Evolutionary conservation across 2,113 vertebrate species (phyloP), one percentile per base, ranked within the genome.

Genomic region (Halcyon malimbica): DNA sequence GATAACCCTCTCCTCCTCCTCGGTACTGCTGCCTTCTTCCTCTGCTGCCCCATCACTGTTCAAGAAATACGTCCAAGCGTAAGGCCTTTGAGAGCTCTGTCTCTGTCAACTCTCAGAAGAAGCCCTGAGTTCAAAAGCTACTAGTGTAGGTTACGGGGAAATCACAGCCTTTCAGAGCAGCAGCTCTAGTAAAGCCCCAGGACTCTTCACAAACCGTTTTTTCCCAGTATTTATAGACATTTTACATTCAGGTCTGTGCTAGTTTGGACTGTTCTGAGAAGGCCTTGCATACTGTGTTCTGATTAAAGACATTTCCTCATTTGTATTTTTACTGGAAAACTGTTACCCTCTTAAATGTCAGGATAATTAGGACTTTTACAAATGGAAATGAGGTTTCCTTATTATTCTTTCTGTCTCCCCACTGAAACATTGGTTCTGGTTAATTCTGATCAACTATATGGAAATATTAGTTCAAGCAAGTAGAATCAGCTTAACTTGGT

Each of bases 271-370:
- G 33, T 74, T 92, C 63, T 69, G 79, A 92, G 44, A 46, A 50
- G 28, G 16, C 44, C n/a, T 83, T 80, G 71, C 41, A 86, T 54
- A 80, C 6, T 18, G 12, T 41, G 35, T 16, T 88, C 24, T 80
- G 59, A 88, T 79, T 81, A 86, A 94, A 88, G 75, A 83, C 35
- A 90, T 57, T 44, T 83, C 41, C 54, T 69, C 44, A 59, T 70
- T 80, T 86, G 59, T 70, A 77, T 70, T 91, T 94, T 93, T 51
- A 93, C 6, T 94, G 90, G 76, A 94, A 95, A 80, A 65, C 25
- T 77, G 46, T 51, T 88, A 80, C 31, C 7, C 28, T 92, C 75
- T 90, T 65, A 95, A 95, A 70, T 14, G 1, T 65, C 79, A 93
- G 44, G 63, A 82, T 69, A 76, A 90, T 85, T 57, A 93, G 39